Conservation (phyloP, 1,140 invertebrate genomes). For the Drosophila willistoni region DNA sequence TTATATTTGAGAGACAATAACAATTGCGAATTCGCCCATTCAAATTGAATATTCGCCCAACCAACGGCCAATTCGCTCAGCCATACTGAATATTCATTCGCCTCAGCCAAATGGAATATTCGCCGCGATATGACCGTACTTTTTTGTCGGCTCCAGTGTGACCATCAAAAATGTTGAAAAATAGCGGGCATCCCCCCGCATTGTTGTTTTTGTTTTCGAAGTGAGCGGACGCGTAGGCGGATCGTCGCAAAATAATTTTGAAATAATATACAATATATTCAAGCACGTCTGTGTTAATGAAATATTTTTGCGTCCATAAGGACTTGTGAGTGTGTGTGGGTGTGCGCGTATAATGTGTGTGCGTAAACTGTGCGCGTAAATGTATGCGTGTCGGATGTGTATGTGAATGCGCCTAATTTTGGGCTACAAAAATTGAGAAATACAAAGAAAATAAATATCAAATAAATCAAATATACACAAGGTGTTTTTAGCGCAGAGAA, state of each 20-base stretch:
- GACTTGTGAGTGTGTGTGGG: neutral
- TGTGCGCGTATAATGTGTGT: neutral
- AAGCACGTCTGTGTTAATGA: too few relatives aligned
- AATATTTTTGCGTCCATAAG: neutral
- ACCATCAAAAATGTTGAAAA: too few relatives aligned
- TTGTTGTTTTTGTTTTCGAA: too few relatives aligned
- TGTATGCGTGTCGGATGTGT: neutral
- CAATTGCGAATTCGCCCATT: too few relatives aligned
- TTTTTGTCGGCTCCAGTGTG: too few relatives aligned
- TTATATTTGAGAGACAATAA: too few relatives aligned
- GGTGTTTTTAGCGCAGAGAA: neutral
- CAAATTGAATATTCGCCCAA: too few relatives aligned
- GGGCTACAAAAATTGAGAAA: slow-evolving; percentile 6
- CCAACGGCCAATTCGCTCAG: too few relatives aligned
- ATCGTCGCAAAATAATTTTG: neutral
- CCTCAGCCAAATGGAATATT: too few relatives aligned
- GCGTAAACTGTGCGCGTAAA: neutral
- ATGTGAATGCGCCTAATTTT: slow-evolving; percentile 1
- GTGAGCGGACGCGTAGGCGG: neutral
- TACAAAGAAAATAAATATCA: slow-evolving; percentile 6
- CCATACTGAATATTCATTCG: too few relatives aligned
- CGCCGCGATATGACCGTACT: too few relatives aligned
- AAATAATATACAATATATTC: neutral
- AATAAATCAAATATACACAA: slow-evolving; percentile 5
- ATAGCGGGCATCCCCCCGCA: too few relatives aligned